Evolutionary conservation across 2,888 invertebrate genomes (phyloP).

Genomic region (Sepiola atlantica): DNA sequence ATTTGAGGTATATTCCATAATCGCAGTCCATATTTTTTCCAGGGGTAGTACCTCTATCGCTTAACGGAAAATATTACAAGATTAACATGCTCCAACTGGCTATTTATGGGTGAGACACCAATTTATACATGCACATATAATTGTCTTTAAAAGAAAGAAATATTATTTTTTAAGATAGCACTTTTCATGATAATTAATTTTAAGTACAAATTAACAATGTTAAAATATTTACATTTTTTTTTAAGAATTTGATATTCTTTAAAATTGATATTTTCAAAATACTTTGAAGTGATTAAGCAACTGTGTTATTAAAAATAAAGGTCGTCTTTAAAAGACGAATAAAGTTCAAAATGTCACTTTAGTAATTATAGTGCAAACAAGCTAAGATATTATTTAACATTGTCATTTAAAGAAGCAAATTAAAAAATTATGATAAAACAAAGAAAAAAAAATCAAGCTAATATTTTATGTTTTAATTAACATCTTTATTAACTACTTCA

Average conservation of each 20-base stretch:
- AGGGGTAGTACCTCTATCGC: not conserved
- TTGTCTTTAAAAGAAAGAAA: not conserved
- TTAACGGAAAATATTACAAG: not conserved
- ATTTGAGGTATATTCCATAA: no score
- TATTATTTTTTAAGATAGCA: not conserved
- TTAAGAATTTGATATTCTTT: not conserved
- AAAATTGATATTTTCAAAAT: not conserved
- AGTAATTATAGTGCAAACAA: not conserved
- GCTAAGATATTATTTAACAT: not conserved
- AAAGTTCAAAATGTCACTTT: not conserved
- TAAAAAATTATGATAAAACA: not conserved
- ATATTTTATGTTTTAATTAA: not conserved
- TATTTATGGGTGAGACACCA: not conserved
- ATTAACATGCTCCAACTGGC: not conserved
- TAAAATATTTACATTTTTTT: not conserved
- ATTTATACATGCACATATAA: conserved; percentile 16
- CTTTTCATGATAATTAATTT: not conserved
- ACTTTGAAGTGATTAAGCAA: not conserved
- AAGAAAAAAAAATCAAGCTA: not conserved
- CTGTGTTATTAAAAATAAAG: not conserved
- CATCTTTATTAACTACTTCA: not conserved
- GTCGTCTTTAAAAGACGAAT: not conserved
- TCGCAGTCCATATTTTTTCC: no score
- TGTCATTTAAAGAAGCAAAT: not conserved
- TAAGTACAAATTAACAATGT: not conserved